Percentiles rank a stretch among this genome's conserved stretches.
These are phyloP conservation scores for Cremastinae sp. DNA, from an alignment of 2,888 invertebrate genomes.

Conservation along the genomic window DNA sequence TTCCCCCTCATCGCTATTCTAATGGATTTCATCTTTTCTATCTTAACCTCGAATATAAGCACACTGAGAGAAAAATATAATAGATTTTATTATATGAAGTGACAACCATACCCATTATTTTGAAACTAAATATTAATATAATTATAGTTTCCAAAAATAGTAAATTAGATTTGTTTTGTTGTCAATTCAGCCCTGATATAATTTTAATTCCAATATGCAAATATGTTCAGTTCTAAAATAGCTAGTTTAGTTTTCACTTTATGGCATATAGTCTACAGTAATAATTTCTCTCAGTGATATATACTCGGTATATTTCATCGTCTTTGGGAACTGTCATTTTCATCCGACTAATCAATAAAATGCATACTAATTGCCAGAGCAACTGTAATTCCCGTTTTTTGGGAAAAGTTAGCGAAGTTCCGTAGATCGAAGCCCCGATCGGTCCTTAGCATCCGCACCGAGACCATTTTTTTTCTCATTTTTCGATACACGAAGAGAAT, in stretches of 20 bases:
- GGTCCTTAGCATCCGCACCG: slow-evolving; percentile 44
- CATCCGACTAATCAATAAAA: slow-evolving; percentile 65
- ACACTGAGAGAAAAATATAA: no score
- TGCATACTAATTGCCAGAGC: slow-evolving; percentile 58
- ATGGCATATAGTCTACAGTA: slow-evolving; percentile 14
- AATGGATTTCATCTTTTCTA: slow-evolving; percentile 49
- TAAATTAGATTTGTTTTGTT: no score
- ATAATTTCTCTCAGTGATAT: slow-evolving; percentile 39
- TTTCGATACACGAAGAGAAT: not conserved
- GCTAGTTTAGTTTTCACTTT: no score
- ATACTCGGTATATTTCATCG: slow-evolving; percentile 56
- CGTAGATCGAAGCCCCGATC: slow-evolving; percentile 31
- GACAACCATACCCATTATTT: no score
- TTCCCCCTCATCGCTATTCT: slow-evolving; percentile 44
- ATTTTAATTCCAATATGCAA: no score
- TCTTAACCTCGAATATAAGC: no score
- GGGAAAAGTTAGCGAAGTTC: slow-evolving; percentile 21
- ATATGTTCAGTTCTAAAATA: no score
- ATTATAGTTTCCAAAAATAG: no score
- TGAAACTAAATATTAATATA: no score
- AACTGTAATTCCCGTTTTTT: slow-evolving; percentile 31
- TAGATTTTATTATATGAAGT: no score
- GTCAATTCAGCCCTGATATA: no score
- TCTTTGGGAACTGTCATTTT: slow-evolving; percentile 51
- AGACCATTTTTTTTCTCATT: slow-evolving; percentile 24